These are phyloP conservation scores for Austrolebias charrua DNA, from an alignment of 2,797 vertebrate genomes.

Conservation along the genomic window DNA sequence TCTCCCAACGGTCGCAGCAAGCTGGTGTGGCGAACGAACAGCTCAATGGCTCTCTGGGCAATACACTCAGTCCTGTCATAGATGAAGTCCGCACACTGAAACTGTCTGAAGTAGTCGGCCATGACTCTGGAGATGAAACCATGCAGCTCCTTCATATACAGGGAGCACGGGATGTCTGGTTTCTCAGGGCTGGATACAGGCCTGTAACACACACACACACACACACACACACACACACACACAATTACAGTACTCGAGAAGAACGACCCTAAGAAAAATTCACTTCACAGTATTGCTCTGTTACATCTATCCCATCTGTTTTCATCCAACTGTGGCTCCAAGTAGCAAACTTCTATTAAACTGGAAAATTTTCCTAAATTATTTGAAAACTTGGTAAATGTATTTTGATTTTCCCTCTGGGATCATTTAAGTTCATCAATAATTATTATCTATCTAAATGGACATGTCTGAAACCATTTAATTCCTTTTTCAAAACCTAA, in stretches of 20 bases:
- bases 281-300: too few species aligned
- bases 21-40: slow-evolving; percentile 91
- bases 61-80: slow-evolving; percentile 90
- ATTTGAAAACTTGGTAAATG: too few species aligned
- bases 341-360: too few species aligned
- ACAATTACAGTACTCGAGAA: not conserved
- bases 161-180: slow-evolving; percentile 90
- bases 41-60: slow-evolving; percentile 88
- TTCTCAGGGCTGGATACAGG: slow-evolving; percentile 80
- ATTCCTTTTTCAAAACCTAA: too few species aligned
- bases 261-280: too few species aligned
- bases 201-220: slow-evolving; percentile 60
- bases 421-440: too few species aligned
- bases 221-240: not conserved
- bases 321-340: too few species aligned
- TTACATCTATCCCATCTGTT: too few species aligned
- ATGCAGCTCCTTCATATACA: slow-evolving; percentile 98
- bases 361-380: too few species aligned
- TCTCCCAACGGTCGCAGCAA: slow-evolving; percentile 90
- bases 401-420: too few species aligned
- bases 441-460: too few species aligned
- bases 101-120: slow-evolving; percentile 92
- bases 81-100: slow-evolving; percentile 92
- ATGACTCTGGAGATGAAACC: slow-evolving; percentile 92
- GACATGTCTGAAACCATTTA: too few species aligned